Percentiles rank a stretch among this genome's conserved stretches.
These are phyloP conservation scores for Pterobdella sp. DNA, from an alignment of 2,888 invertebrate species.

Conservation along the genomic window DNA sequence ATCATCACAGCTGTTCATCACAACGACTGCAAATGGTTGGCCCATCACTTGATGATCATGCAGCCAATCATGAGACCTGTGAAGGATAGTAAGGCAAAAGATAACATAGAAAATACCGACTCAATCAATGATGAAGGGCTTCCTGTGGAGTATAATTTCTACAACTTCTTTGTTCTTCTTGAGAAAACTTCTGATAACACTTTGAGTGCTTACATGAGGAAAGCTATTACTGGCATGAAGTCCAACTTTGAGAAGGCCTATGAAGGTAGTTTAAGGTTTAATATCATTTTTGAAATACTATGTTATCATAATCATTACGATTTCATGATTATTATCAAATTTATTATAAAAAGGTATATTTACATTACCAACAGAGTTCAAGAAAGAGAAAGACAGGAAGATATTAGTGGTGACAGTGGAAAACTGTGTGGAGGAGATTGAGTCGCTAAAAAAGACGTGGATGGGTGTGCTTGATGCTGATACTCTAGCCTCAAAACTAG, in stretches of 20 bases:
- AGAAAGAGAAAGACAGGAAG: neutral
- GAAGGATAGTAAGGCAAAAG: neutral
- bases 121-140: neutral
- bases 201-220: too few relatives aligned
- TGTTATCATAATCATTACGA: neutral
- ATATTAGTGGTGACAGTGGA: neutral
- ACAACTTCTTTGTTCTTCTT: neutral
- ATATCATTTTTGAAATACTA: too few relatives aligned
- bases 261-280: too few relatives aligned
- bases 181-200: neutral
- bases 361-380: neutral
- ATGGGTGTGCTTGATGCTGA: neutral
- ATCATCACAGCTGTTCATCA: neutral
- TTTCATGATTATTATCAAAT: neutral
- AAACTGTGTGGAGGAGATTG: neutral
- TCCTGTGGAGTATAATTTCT: neutral
- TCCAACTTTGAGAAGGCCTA: too few relatives aligned
- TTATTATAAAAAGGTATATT: neutral
- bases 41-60: neutral
- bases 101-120: neutral
- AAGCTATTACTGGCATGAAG: too few relatives aligned
- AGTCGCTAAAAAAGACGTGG: neutral
- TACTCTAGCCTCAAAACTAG: neutral
- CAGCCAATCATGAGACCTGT: neutral
- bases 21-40: neutral